Base-by-base conservation (phyloP, 2,888 invertebrate genomes). In the Callyntrura guangdongensis region DNA sequence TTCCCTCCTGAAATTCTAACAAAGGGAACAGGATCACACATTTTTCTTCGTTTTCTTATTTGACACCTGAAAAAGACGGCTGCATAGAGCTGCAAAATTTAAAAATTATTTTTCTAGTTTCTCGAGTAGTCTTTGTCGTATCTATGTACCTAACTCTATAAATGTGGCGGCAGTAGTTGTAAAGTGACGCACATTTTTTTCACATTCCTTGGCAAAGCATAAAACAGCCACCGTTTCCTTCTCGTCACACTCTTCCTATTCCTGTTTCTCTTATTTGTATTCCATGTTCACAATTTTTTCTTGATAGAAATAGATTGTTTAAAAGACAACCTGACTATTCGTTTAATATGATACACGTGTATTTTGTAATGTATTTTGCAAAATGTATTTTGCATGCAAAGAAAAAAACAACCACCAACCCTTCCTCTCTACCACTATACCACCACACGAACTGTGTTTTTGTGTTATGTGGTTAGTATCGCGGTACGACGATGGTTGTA, bases 301-400 rank as follows among this genome's bases (percentile, higher is more conserved):
- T 53, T 88, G 88, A 88, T 88, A 88, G 88, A 88, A 88, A 88
- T 88, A 88, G 79, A 87, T 87, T 87, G 87, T 87, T 87, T 87
- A 74, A 81, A 81, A 87, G 25, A 61, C 17, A 56, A 69, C 59
- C 88, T 88, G 61, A 69, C 79, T 77, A 77, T 79, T 79, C 47
- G 36, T 49, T 67, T 87, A 69, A 79, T 87, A 87, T 27, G 64
- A 87, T 81, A 49, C 82, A 82, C 88, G 72, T 88, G 88, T 82
- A 81, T 49, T 64, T 82, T 45, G 59, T 67, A 82, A 88, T 72
- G 72, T 56, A 72, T 82, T 87, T 87, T 79, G 86, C 81, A 81
- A n/a, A 81, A 87, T 82, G 69, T 56, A 81, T 87, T 86, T 86
- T 79, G 86, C 81, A 82, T 88, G 79, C 64, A 56, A 88, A 88